Evolutionary conservation across 2,888 invertebrate genomes (phyloP).

Genomic region (Reticulitermes lucifugus): DNA sequence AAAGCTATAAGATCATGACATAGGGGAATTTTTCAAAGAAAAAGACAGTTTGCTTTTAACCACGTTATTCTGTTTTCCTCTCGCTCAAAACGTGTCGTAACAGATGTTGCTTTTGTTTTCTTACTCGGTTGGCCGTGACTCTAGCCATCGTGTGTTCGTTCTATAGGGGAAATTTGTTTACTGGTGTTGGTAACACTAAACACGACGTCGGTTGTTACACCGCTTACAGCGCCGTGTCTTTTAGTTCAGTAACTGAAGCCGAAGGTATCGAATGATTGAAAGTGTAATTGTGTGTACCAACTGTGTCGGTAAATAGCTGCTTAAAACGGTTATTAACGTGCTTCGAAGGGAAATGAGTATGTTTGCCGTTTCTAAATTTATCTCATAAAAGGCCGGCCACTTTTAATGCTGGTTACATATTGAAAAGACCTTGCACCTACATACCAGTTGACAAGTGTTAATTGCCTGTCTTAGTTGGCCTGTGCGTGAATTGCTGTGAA

Average conservation of each 20-base stretch:
- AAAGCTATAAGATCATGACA: no score
- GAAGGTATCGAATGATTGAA: background rate
- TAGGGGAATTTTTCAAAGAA: no score
- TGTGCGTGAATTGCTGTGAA: background rate
- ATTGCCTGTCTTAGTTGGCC: background rate
- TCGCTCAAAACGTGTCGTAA: background rate
- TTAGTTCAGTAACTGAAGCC: constrained; percentile 6
- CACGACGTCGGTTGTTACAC: background rate
- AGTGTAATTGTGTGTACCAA: background rate
- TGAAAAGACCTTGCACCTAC: background rate
- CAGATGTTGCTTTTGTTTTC: background rate
- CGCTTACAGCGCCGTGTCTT: background rate
- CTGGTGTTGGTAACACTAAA: background rate
- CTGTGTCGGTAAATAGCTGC: background rate
- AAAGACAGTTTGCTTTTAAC: no score
- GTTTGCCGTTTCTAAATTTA: background rate
- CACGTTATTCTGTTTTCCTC: background rate
- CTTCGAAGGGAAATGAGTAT: background rate
- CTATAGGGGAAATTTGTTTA: background rate
- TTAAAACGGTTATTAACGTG: background rate
- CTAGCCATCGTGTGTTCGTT: background rate
- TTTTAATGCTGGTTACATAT: background rate
- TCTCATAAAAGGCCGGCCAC: background rate
- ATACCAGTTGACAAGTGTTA: background rate
- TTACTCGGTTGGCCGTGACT: background rate